Percentiles rank a stretch among this genome's conserved stretches.
phyloP scores from a whole-genome alignment of 2,113 vertebrate species.

The Scophthalmus maximus region DNA sequence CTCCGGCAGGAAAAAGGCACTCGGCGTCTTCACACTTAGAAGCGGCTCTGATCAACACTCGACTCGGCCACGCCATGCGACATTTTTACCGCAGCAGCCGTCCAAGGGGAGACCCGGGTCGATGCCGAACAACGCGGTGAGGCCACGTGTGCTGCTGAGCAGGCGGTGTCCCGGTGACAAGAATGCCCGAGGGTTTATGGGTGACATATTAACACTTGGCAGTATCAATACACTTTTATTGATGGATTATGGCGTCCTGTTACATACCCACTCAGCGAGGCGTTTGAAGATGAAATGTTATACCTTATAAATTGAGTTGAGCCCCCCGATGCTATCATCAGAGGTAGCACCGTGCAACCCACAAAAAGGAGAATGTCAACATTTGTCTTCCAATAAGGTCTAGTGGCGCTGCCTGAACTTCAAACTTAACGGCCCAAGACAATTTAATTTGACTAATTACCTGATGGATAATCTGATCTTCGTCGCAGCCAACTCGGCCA shows the following conservation, averaged over 20 bases:
- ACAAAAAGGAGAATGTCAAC: constrained; percentile 55
- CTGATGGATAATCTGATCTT: constrained; percentile 10
- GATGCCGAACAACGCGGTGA: constrained; percentile 40
- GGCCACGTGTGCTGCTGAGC: constrained; percentile 33
- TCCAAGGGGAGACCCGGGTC: constrained; percentile 55
- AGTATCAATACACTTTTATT: constrained; percentile 74
- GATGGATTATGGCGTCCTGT: constrained; percentile 64
- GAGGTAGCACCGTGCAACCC: constrained; percentile 36
- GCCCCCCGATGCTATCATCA: constrained; percentile 46
- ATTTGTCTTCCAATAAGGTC: constrained; percentile 49
- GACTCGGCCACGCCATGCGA: constrained; percentile 52
- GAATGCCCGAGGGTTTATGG: constrained; percentile 71
- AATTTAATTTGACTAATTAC: constrained; percentile 54
- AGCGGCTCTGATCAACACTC: constrained; percentile 78
- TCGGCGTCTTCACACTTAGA: constrained; percentile 64
- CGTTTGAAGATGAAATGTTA: constrained; percentile 67
- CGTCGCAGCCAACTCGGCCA: background rate
- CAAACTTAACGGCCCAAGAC: constrained; percentile 36
- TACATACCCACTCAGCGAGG: constrained; percentile 50
- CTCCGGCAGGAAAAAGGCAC: constrained; percentile 65
- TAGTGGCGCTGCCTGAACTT: constrained; percentile 22
- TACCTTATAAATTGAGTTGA: constrained; percentile 55
- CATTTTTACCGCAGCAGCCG: constrained; percentile 63
- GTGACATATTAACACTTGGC: constrained; percentile 78
- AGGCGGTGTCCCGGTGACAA: constrained; percentile 49